phyloP scores from a whole-genome alignment of 2,888 invertebrate species.

The Euplexia lucipara region DNA sequence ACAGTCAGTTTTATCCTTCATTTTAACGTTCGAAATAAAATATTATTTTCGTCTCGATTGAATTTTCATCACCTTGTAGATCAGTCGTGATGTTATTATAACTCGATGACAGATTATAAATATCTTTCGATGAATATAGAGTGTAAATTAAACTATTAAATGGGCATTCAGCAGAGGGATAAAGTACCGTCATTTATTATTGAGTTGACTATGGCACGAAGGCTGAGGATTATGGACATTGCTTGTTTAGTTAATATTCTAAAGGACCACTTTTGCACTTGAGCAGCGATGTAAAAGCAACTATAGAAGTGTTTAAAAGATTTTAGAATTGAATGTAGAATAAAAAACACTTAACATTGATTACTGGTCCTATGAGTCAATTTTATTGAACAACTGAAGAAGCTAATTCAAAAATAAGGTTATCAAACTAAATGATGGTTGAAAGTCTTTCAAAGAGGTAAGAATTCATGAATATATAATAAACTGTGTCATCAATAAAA shows the following conservation, averaged over 20 bases:
- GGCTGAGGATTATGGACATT: conserved; percentile 9
- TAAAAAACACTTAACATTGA: background rate
- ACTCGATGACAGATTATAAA: conserved; percentile 68
- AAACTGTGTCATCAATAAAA: conserved; percentile 13
- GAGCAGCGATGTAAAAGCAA: background rate
- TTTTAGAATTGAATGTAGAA: background rate
- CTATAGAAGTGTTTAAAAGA: background rate
- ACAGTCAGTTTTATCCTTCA: conserved; percentile 84
- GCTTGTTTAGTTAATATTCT: background rate
- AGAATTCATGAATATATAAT: background rate
- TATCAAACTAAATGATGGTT: no score
- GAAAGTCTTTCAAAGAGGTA: background rate
- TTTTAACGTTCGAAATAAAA: conserved; percentile 79
- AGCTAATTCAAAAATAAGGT: background rate
- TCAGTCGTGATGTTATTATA: conserved; percentile 72
- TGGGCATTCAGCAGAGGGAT: conserved; percentile 28
- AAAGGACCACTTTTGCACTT: background rate
- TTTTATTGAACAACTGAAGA: background rate
- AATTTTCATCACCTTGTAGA: conserved; percentile 81
- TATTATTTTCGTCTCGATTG: conserved; percentile 82
- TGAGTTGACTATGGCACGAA: conserved; percentile 15
- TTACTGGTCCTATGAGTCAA: background rate
- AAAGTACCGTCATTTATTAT: conserved; percentile 50
- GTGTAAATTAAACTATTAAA: conserved; percentile 56
- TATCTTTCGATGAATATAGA: conserved; percentile 50